These are phyloP conservation scores for Pelosia muscerda DNA, from an alignment of 2,888 invertebrate species.

Conservation along the genomic window DNA sequence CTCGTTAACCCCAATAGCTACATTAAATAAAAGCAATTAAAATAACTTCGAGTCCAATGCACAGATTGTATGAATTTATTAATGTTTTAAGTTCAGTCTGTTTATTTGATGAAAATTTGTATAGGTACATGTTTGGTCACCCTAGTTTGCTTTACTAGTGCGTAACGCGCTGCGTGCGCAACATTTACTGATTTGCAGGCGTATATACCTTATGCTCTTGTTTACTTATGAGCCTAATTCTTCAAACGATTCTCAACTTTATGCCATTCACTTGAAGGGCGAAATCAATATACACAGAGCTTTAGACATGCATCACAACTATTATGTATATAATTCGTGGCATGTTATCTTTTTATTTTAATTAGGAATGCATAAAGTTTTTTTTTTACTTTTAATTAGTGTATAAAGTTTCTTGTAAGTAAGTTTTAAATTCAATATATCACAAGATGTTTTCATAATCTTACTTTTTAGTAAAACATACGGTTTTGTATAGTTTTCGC, in stretches of 20 bases:
- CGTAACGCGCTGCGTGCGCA: slow-evolving; percentile 68
- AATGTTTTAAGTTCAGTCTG: neutral
- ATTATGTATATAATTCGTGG: neutral
- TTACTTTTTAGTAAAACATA: neutral
- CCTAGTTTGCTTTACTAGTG: slow-evolving; percentile 67
- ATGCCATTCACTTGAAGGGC: neutral
- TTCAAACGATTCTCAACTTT: slow-evolving; percentile 38
- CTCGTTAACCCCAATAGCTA: too few relatives aligned
- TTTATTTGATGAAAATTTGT: neutral
- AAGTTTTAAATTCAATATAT: neutral
- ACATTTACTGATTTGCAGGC: slow-evolving; percentile 56
- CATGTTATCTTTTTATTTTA: neutral
- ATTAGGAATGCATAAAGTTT: neutral
- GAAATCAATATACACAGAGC: neutral
- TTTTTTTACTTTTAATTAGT: neutral
- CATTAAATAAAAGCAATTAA: too few relatives aligned
- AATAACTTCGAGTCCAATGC: too few relatives aligned
- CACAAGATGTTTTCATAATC: neutral
- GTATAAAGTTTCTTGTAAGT: neutral
- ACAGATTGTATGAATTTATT: too few relatives aligned
- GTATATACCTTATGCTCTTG: slow-evolving; percentile 36
- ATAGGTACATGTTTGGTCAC: slow-evolving; percentile 47
- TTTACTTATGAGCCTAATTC: slow-evolving; percentile 31
- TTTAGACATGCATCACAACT: neutral
- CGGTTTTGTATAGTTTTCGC: neutral